phyloP scores from a whole-genome alignment of 1,140 invertebrate species.

The Drosophila kohkoa region DNA sequence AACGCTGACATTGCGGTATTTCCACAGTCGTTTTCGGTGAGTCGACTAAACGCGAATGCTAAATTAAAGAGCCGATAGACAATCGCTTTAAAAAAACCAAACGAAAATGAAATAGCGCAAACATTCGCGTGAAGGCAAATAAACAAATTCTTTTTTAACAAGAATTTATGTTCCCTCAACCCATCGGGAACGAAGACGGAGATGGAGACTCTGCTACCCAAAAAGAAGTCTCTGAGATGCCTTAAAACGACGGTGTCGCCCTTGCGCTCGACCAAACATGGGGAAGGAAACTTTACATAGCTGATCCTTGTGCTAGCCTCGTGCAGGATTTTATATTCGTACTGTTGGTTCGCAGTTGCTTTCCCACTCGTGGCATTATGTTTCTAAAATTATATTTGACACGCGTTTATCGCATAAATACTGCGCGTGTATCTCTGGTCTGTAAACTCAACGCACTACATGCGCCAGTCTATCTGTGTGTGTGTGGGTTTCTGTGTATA shows the following conservation, averaged over 20 bases:
- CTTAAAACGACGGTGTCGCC: constrained; percentile 2
- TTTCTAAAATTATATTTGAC: constrained; percentile 52
- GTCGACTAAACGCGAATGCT: background rate
- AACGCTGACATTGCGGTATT: constrained; percentile 58
- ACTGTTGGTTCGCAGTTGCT: constrained; percentile 6
- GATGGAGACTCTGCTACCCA: background rate
- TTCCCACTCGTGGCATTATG: constrained; percentile 36
- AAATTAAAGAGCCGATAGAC: constrained; percentile 23
- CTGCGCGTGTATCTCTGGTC: constrained; percentile 36
- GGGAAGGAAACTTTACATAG: constrained; percentile 19
- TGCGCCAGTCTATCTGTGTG: background rate
- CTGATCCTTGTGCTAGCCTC: constrained; percentile 4
- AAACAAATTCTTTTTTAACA: constrained; percentile 22
- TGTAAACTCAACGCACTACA: constrained; percentile 21
- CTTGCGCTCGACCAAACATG: background rate
- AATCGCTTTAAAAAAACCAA: constrained; percentile 10
- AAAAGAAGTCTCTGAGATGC: constrained; percentile 10
- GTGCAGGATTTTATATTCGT: constrained; percentile 37
- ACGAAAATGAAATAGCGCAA: background rate
- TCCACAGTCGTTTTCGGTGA: constrained; percentile 13
- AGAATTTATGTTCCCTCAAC: constrained; percentile 8
- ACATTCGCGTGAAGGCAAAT: constrained; percentile 8
- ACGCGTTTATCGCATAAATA: constrained; percentile 59
- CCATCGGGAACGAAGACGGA: background rate
- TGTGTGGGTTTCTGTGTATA: constrained; percentile 1